phyloP scores from a whole-genome alignment of 2,113 vertebrate species.

The Danionella cerebrum region DNA sequence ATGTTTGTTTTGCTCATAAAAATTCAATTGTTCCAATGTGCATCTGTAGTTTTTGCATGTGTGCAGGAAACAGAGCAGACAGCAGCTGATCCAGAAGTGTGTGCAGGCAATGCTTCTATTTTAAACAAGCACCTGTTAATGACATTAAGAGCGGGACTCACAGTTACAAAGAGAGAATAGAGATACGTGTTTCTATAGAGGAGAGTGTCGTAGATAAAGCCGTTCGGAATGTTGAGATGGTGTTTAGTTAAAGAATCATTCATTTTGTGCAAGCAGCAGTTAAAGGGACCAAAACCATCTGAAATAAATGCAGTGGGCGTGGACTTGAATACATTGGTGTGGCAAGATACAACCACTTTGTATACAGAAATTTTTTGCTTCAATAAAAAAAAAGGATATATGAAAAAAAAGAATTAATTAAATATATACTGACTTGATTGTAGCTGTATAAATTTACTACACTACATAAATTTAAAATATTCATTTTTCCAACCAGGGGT shows the following conservation, averaged over 20 bases:
- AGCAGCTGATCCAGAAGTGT: conserved; percentile 3
- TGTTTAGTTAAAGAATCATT: neutral
- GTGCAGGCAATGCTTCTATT: conserved; percentile 55
- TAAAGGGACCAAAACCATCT: no score
- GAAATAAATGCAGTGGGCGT: no score
- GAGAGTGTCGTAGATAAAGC: neutral
- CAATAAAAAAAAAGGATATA: no score
- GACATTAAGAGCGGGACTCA: conserved; percentile 58
- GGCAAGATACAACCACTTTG: no score
- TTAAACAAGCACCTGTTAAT: conserved; percentile 71
- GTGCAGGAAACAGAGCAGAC: neutral
- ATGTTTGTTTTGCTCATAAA: neutral
- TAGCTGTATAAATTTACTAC: no score
- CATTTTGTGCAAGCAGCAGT: no score
- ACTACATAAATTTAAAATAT: no score
- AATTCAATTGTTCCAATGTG: neutral
- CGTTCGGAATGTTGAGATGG: neutral
- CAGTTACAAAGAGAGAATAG: neutral
- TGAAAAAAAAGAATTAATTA: no score
- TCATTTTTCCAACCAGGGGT: no score
- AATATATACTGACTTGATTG: no score
- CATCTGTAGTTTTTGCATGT: neutral
- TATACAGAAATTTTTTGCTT: no score
- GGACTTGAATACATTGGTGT: no score
- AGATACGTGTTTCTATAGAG: conserved; percentile 4